Evolutionary conservation across 2,797 vertebrate species (phyloP), one percentile per base, ranked within the genome.

Genomic region (Strix occidentalis): DNA sequence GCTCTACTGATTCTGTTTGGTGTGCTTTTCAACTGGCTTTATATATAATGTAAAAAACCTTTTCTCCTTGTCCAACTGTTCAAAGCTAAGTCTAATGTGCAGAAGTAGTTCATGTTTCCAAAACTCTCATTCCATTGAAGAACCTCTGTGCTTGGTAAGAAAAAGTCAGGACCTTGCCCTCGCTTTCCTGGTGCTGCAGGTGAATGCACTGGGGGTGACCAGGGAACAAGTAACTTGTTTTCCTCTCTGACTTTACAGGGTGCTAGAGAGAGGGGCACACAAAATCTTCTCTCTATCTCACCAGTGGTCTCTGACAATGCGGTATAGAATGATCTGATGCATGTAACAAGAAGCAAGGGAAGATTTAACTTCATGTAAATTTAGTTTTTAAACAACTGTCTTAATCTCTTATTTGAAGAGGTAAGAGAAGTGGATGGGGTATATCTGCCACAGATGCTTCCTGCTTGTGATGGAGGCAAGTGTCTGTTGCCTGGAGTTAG

Each of bases 41-140:
- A 19, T 23, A 9, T 11, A 12, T 31, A 60, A 21, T 0, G 0
- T 37, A 31, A 39, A 65, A 58, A 2, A 3, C 11, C 18, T 56
- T 84, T 28, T 24, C 24, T 43, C 19, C 24, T 51, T 53, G 17
- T 48, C 17, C 14, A 6, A 0, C 6, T 19, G 14, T 65, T 93
- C n/a, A 37, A 43, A 86, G 65, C 41, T 71, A 45, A 64, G 68
- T 86, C 20, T 77, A 68, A 56, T 16, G 8, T 31, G 48, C 29
- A 23, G 63, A 80, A 37, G 6, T 5, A 35, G 15, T 54, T 78
- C 2, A 6, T 8, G 5, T 33, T 93, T 64, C 65, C 46, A 68
- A 71, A 92, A 21, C 46, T 75, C 43, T 75, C 14, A 21, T 14
- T 64, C 11, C 17, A 3, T 57, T 58, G 21, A 54, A 63, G 56